Base-by-base conservation (phyloP, 2,888 invertebrate species). In the Gastracanthus pulcherrimus region DNA sequence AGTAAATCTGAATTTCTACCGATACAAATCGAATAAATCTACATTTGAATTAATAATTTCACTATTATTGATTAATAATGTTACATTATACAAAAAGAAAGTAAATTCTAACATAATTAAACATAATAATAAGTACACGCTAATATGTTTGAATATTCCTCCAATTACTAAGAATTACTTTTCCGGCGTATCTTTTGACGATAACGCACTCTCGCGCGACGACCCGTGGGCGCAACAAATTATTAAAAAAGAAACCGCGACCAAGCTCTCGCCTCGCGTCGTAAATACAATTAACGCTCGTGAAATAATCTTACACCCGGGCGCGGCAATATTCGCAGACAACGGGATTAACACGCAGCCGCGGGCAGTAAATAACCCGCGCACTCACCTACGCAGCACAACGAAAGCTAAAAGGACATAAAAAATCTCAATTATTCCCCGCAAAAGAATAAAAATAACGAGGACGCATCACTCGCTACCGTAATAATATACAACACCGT, bases 271-370 rank as follows among this genome's bases (percentile, higher is more conserved):
- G 29, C 51, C 51, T 51, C 31, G 67, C 76, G 7, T 29, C 76
- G 31, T 76, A 67, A 76, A 76, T 58, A 76, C 29, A 67, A 67
- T 76, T 76, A 76, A 67, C 67, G 36, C 55, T 41, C 13, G 31
- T 41, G 55, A 67, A 76, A 76, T 76, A 76, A 76, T 76, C 76
- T 58, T 55, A 41, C 55, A 19, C 55, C n/a, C n/a, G n/a, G n/a
- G 2, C 11, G 31, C 55, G 41, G 55, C 76, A 76, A 67, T 75
- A 66, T 75, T 51, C 66, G 51, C 51, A 64, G 31, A 67, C 55
- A 66, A 67, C 55, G 66, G 38, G 76, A 76, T 76, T 76, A 76
- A 76, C 67, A 76, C 41, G 58, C 67, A 31, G 13, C 58, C 31
- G 19, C 58, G n/a, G n/a, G 19, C 55, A 67, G 67, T 76, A 67